Evolutionary conservation across 2,113 vertebrate genomes (phyloP), one percentile per base, ranked within the genome.

Genomic region (Megaleporinus macrocephalus): DNA sequence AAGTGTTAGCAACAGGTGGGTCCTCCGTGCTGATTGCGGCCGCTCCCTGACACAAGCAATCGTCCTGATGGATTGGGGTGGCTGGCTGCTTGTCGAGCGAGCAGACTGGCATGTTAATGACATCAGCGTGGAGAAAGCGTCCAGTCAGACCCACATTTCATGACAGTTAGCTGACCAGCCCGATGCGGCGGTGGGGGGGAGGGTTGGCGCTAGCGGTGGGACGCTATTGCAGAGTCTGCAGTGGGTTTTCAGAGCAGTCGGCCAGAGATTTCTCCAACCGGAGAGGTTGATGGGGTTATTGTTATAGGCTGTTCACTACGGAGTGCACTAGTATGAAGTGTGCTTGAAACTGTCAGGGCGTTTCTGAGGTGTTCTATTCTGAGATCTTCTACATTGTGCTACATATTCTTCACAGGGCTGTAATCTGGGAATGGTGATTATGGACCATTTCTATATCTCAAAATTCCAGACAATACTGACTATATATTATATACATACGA

Each of bases 1-100:
- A 91, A 93, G 91, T 83, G 88, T 89, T 90, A 89, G 88, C 91
- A 92, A 92, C 87, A 90, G 89, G 90, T 87, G 41, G 85, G 89
- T 89, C 88, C 88, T 89, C 76, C 85, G 75, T 94, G 93, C 93
- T 94, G 93, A 93, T 89, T 90, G 89, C 89, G 88, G 91, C 90
- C 89, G 85, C 90, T 91, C 92, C 85, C 89, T 93, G 92, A 93
- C 92, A 93, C 91, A 88, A 91, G 89, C 89, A 92, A 93, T 94
- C 92, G 91, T 82, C 78, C 70, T 94, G 94, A 95, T 92, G 87
- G 92, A 94, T 94, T 93, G 88, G 89, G 74, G 80, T 91, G 87
- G 85, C 83, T 63, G 81, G 79, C 81, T 83, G 82, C 86, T 90
- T 85, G 53, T 86, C 82, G 4, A 53, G 83, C 83, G 87, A 81